Base-by-base conservation (phyloP, 2,888 invertebrate species). In the Papilio demoleus region DNA sequence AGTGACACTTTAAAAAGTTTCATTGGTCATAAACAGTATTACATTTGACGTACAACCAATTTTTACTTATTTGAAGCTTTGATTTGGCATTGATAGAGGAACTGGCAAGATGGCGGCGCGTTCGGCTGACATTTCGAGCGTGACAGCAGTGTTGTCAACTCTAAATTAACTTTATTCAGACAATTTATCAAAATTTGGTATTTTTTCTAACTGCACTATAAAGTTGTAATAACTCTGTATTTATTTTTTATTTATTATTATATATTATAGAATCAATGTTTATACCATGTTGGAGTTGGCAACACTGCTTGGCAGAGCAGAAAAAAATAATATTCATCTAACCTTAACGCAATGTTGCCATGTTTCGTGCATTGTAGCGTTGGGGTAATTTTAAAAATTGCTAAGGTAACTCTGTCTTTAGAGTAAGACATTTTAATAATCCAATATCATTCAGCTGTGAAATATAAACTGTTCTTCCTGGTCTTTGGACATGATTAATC, bases 11-110 rank as follows among this genome's bases (percentile, higher is more conserved):
- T 36, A 38, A 58, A 45, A 36, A 17, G 58, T 19, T 11, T 42
- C n/a, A 27, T 14, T 19, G 38, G 2, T 27, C 73, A 76, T 76
- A 74, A 47, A 74, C 68, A 74, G 74, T 72, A 79, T 71, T 74
- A 72, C 53, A 56, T 73, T 71, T 80, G 78, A 79, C 75, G 78
- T 80, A 82, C 81, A 81, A 82, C 78, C 76, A 74, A 76, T 77
- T 78, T 79, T 77, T 71, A 65, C 71, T 72, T 72, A 77, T 70
- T n/a, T 89, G 90, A 92, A 92, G 92, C 92, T 92, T 91, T 92
- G 92, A 91, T 92, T 91, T 91, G 86, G 84, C 84, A 86, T 83
- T 87, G 90, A 88, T 88, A 86, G 86, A 83, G 38, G 65, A 56
- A 24, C 11, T 34, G 60, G 36, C n/a, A 42, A 61, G 53, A 86